phyloP scores from a whole-genome alignment of 2,888 invertebrate species.

The Microctonus aethiopoides region DNA sequence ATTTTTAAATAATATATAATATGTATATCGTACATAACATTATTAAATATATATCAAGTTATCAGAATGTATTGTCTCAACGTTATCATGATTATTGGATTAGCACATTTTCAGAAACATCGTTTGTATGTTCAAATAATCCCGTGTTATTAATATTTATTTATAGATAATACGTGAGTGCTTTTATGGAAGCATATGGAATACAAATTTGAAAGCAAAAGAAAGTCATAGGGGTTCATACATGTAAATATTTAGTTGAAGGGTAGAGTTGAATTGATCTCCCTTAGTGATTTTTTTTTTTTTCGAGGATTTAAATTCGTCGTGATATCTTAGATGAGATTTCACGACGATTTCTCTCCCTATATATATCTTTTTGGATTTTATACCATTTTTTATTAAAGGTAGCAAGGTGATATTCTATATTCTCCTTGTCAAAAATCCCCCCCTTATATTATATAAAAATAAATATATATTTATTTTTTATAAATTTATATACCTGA shows the following conservation, averaged over 20 bases:
- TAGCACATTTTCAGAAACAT: background rate
- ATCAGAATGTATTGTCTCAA: background rate
- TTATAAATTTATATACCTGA: conserved; percentile 72
- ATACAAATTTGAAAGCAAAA: background rate
- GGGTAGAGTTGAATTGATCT: background rate
- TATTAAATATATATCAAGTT: background rate
- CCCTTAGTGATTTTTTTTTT: background rate
- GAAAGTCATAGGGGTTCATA: background rate
- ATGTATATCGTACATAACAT: too few species aligned
- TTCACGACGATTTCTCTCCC: too few species aligned
- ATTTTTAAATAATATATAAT: too few species aligned
- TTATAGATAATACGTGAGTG: background rate
- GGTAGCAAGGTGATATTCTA: background rate
- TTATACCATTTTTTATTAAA: too few species aligned
- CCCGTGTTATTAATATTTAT: background rate
- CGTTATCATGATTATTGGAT: background rate
- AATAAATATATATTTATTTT: background rate
- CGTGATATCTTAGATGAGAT: background rate
- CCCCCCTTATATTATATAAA: background rate
- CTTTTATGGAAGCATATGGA: background rate
- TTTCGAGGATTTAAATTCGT: background rate
- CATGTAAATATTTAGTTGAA: background rate
- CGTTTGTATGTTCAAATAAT: background rate
- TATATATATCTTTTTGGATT: too few species aligned
- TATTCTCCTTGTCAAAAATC: background rate